Base-by-base conservation (phyloP, 2,113 vertebrate species). In the Oreochromis spilurus region DNA sequence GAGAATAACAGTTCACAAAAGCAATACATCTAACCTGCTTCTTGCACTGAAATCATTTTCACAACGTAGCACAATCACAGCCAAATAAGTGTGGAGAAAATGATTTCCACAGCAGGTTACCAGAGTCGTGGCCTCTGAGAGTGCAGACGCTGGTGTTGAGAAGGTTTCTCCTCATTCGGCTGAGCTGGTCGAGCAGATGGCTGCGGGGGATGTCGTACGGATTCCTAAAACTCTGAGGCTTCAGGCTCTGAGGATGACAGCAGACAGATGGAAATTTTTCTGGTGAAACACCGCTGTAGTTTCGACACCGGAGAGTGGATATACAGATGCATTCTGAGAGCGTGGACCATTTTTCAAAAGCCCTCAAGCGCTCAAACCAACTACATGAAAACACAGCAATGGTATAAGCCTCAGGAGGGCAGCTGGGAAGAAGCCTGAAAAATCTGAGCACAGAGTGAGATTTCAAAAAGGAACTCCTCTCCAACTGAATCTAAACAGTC, bases 141-240 rank as follows among this genome's bases (percentile, higher is more conserved):
- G 96, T 94, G 77, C 96, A 97, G 82, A 96, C 95, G 65, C 96
- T 96, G 81, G 95, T 97, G 95, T 97, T 98, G 87, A 99, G 95
- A 92, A 99, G 97, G 96, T 99, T 99, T 90, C 97, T 97, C 94
- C 98, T 98, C 98, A 99, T 99, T 88, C 98, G 96, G 87, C 97
- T 99, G 93, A 99, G 97, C 81, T 99, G 98, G 97, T 99, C 98
- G 95, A 99, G 94, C 94, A 99, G 96, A 94, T 98, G 98, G 88
- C 97, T 97, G 90, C 98, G 97, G 24, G 98, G 97, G 96, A 99
- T 98, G 92, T 99, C 98, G 93, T 98, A 99, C 2, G 98, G 97
- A 93, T 99, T 99, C 94, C 98, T 97, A 89, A 98, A 99, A 85
- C 97, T 97, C 94, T 99, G 98, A 67, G 98, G 98, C 95, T 98